Base-by-base conservation (phyloP, 1,140 invertebrate genomes). In the Pollicipes pollicipes region DNA sequence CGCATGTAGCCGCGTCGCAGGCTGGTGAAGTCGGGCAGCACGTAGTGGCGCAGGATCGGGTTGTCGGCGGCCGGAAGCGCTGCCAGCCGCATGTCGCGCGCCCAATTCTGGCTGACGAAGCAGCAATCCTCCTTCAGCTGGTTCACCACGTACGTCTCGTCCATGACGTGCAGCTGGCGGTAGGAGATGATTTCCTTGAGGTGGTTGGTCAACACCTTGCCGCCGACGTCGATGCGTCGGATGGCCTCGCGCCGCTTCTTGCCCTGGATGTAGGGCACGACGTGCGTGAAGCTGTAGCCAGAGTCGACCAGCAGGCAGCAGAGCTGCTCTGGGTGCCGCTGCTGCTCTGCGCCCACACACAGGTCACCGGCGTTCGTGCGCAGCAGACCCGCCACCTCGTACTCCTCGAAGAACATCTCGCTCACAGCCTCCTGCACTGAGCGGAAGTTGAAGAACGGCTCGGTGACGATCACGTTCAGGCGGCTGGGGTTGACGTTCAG, bases 111-210 rank as follows among this genome's bases (percentile, higher is more conserved):
- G 0, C 94, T 90, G 0, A 99, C 93, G 83, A 89, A 99, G 78
- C 96, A 99, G 0, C 90, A 87, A 79, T 99, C 96, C 82, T 99
- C 97, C 80, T 99, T 99, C 0, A 91, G 89, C 82, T 99, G 95
- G 81, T 99, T 99, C 17, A 99, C 95, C 0, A 99, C 94, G 81
- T 94, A 96, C 0, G 95, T 98, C 81, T 99, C 97, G 79, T 99
- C 96, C 91, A 98, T 95, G 0, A 99, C 95, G 83, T 99, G 92
- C 27, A 99, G 81, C 77, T 99, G 95, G 58, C 95, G 84, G 78
- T 97, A 98, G 0, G 96, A 98, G 73, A 98, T 89, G 17, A 98
- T 87, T 80, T 99, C 97, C 79, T 99, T 99, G 45, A 99, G 81
- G 81, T 99, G 93, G 83, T 99, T 99, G 0, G 97, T 99, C 68